Base-by-base conservation (phyloP, 2,113 vertebrate species). In the Trichomycterus rosablanca region DNA sequence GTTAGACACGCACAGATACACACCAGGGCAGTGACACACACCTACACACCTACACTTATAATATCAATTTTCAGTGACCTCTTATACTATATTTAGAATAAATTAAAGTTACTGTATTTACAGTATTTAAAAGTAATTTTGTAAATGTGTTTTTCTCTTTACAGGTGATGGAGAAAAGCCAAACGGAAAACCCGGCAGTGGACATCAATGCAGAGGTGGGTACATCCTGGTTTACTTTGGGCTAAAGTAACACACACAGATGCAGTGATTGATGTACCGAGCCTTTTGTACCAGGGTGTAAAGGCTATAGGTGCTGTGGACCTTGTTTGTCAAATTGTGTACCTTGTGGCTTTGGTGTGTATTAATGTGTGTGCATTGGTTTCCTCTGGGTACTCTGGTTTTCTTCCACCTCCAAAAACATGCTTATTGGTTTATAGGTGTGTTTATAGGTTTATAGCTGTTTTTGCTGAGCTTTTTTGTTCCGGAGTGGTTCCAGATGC, bases 1-100 rank as follows among this genome's bases (percentile, higher is more conserved):
- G 83, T 86, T 59, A 85, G 32, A 22, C 18, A 43, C 24, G 3
- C 39, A 9, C 30, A 23, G 7, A 19, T n/a, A 15, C 42, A 3
- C 11, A 58, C 8, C n/a, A 16, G 55, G 3, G 15, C 23, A n/a
- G 14, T 40, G 4, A 35, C 52, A 22, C 14, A 4, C 37, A 40
- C 37, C 37, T 40, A 11, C 16, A 18, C 26, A 30, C n/a, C n/a
- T n/a, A n/a, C n/a, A n/a, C n/a, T n/a, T n/a, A n/a, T n/a, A n/a
- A n/a, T n/a, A n/a, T n/a, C n/a, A n/a, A n/a, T n/a, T n/a, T n/a
- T n/a, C n/a, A n/a, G n/a, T n/a, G n/a, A n/a, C n/a, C n/a, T n/a
- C n/a, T n/a, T n/a, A n/a, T n/a, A n/a, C n/a, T n/a, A n/a, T n/a
- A n/a, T n/a, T n/a, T n/a, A n/a, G n/a, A n/a, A n/a, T 35, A 35